Percentiles rank a stretch among this genome's conserved stretches.
These are phyloP conservation scores for Timema podura DNA, from an alignment of 2,888 invertebrate genomes.

Conservation along the genomic window DNA sequence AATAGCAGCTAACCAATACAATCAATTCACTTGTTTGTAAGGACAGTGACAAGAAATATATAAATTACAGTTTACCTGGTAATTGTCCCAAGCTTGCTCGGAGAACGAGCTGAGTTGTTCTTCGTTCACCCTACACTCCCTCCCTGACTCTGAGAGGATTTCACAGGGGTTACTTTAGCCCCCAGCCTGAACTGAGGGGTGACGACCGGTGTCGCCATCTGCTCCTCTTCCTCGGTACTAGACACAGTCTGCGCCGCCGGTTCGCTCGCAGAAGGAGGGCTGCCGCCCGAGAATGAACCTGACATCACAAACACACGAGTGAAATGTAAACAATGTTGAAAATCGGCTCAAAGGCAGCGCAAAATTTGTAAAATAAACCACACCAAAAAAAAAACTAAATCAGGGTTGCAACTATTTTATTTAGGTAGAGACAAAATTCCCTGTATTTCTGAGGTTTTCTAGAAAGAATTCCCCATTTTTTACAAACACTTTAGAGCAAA, in stretches of 20 bases:
- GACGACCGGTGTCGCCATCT: slow-evolving; percentile 37
- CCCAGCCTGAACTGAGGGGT: slow-evolving; percentile 38
- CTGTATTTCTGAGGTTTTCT: too few species aligned
- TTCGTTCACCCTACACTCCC: slow-evolving; percentile 46
- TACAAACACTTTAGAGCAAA: too few species aligned
- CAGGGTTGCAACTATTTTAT: too few species aligned
- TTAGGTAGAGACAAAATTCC: too few species aligned
- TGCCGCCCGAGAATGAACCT: slow-evolving; percentile 59
- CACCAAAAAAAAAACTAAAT: too few species aligned
- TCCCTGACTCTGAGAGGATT: slow-evolving; percentile 33
- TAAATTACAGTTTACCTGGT: slow-evolving; percentile 61
- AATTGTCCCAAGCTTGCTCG: slow-evolving; percentile 93
- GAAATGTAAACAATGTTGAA: too few species aligned
- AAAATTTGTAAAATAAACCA: too few species aligned
- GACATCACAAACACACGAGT: slow-evolving; percentile 36
- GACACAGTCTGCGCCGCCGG: slow-evolving; percentile 54
- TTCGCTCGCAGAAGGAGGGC: slow-evolving; percentile 57
- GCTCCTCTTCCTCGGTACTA: slow-evolving; percentile 46
- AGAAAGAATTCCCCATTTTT: too few species aligned
- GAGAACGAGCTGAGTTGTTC: slow-evolving; percentile 80
- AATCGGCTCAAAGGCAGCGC: too few species aligned
- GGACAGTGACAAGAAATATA: too few species aligned
- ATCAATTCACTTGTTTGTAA: too few species aligned
- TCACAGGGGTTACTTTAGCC: slow-evolving; percentile 35
- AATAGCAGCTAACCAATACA: too few species aligned